Conservation (phyloP, 2,797 vertebrate species). For the Leontocebus nigricollis region DNA sequence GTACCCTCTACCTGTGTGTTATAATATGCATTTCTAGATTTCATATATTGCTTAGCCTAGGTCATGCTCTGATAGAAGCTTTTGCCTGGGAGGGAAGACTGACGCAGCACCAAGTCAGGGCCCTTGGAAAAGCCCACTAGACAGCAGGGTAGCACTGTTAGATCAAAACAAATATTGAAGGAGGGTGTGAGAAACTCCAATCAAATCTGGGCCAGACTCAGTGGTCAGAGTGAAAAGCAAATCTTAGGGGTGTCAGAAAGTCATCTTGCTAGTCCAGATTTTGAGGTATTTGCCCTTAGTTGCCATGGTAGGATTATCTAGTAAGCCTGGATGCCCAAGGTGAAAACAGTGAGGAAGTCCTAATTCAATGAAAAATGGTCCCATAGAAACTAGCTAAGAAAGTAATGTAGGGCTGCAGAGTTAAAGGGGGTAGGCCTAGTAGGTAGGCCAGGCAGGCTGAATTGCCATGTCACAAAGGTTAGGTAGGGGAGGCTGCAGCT, state of each 20-base stretch:
- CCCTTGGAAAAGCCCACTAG: background rate
- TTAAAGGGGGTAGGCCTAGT: background rate
- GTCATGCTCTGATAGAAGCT: background rate
- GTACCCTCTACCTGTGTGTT: background rate
- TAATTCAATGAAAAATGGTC: background rate
- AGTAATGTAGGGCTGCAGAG: background rate
- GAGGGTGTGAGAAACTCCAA: background rate
- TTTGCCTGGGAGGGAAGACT: background rate
- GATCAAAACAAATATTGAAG: background rate
- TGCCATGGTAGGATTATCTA: background rate
- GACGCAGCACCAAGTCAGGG: background rate
- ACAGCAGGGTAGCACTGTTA: background rate
- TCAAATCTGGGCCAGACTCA: background rate
- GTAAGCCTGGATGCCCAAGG: background rate
- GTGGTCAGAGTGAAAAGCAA: background rate
- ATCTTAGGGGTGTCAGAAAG: background rate
- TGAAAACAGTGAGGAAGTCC: background rate
- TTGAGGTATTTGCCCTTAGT: background rate
- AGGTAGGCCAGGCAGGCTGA: background rate
- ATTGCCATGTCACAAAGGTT: background rate
- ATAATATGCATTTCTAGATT: background rate
- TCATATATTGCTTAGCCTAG: background rate
- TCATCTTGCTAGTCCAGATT: background rate
- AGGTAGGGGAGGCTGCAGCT: background rate
- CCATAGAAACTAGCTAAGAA: background rate